phyloP scores from a whole-genome alignment of 1,140 invertebrate species.

The Campodea augens region DNA sequence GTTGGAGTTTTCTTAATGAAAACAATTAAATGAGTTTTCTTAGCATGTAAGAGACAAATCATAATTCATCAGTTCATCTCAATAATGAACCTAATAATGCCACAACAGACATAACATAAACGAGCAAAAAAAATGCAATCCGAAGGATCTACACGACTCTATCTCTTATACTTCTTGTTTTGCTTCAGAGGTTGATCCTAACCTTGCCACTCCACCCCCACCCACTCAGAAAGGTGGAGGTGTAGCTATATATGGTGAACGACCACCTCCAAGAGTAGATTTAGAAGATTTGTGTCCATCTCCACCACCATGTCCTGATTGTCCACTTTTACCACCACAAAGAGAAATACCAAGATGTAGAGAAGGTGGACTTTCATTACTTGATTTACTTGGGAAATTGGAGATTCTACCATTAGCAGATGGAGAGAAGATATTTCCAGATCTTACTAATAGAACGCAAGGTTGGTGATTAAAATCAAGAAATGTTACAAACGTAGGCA shows the following conservation, averaged over 20 bases:
- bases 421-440: conserved; percentile 32
- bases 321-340: conserved; percentile 29
- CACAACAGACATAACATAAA: too few relatives aligned
- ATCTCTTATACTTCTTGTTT: not conserved
- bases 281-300: conserved; percentile 42
- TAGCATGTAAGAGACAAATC: not conserved
- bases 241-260: conserved; percentile 23
- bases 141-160: not conserved
- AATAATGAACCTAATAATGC: too few relatives aligned
- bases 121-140: not conserved
- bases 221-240: conserved; percentile 12
- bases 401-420: conserved; percentile 35
- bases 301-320: conserved; percentile 33
- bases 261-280: conserved; percentile 25
- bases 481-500: too few relatives aligned
- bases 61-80: not conserved
- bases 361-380: conserved; percentile 32
- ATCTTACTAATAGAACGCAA: conserved; percentile 32
- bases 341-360: conserved; percentile 36
- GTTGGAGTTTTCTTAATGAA: not conserved
- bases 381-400: conserved; percentile 31
- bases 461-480: conserved; percentile 31
- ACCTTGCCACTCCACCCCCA: conserved; percentile 24
- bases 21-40: conserved; percentile 2
- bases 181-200: conserved; percentile 19